Conservation (phyloP, 2,797 vertebrate species). For the Pangasius sanitwongsei region DNA sequence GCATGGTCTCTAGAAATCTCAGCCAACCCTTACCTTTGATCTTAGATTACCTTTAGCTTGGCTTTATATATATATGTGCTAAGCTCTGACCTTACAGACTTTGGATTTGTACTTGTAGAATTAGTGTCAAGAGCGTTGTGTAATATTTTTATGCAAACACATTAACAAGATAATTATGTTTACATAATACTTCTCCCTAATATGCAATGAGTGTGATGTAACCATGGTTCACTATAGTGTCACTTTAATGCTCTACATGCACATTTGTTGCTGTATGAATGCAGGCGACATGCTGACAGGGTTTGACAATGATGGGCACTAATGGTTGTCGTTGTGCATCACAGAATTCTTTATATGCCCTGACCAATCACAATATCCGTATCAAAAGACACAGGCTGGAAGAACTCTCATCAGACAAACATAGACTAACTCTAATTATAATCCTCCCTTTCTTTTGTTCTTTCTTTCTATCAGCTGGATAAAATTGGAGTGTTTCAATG, state of each 20-base stretch:
- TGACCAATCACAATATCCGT: slow-evolving; percentile 67
- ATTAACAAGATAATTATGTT: slow-evolving; percentile 68
- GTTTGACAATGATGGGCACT: slow-evolving; percentile 77
- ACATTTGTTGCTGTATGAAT: slow-evolving; percentile 75
- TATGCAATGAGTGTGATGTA: slow-evolving; percentile 80
- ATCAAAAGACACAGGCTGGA: slow-evolving; percentile 62
- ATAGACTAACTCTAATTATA: slow-evolving; percentile 57
- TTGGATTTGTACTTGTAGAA: slow-evolving; percentile 42
- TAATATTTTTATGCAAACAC: slow-evolving; percentile 76
- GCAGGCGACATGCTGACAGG: slow-evolving; percentile 70
- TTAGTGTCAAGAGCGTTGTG: slow-evolving; percentile 63
- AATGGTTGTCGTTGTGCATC: slow-evolving; percentile 73
- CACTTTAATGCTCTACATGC: slow-evolving; percentile 83
- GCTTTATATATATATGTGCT: neutral
- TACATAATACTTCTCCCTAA: slow-evolving; percentile 72
- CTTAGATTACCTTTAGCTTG: slow-evolving; percentile 11
- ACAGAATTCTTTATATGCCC: slow-evolving; percentile 68
- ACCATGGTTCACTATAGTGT: slow-evolving; percentile 75
- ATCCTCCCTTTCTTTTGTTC: slow-evolving; percentile 38
- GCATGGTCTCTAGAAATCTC: slow-evolving; percentile 19
- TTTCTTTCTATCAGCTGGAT: slow-evolving; percentile 58
- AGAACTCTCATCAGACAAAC: slow-evolving; percentile 62
- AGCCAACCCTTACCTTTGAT: slow-evolving; percentile 21
- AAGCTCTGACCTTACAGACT: neutral
- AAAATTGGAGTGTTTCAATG: slow-evolving; percentile 63